Conservation (phyloP, 2,888 invertebrate genomes). For the Cerceris rybyensis region DNA sequence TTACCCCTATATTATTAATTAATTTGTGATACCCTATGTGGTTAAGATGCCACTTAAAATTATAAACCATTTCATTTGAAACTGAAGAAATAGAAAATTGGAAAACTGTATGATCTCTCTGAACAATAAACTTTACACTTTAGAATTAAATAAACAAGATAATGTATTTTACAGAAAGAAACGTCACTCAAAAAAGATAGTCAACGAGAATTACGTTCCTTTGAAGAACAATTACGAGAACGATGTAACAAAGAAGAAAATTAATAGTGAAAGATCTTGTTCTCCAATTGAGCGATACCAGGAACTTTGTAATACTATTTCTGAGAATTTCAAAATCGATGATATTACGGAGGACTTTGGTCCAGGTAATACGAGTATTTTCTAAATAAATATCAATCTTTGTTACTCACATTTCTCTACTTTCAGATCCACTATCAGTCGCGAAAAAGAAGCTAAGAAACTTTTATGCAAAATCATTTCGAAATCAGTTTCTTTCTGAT, state of each 20-base stretch:
- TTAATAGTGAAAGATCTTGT: not conserved
- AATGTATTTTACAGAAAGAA: slow-evolving; percentile 10
- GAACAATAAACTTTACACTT: no score
- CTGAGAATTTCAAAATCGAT: slow-evolving; percentile 20
- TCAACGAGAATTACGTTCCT: not conserved
- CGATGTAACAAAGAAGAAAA: not conserved
- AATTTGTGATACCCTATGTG: not conserved
- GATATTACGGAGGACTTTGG: not conserved
- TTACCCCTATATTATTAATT: no score
- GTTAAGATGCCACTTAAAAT: not conserved
- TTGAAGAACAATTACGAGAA: not conserved
- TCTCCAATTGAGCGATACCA: slow-evolving; percentile 21
- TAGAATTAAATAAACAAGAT: not conserved
- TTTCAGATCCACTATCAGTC: slow-evolving; percentile 20
- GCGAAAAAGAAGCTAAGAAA: slow-evolving; percentile 32
- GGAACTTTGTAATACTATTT: slow-evolving; percentile 3
- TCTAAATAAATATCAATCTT: not conserved
- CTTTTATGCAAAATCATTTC: slow-evolving; percentile 31
- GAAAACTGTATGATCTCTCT: not conserved
- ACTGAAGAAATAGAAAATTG: not conserved
- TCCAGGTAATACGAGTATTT: not conserved
- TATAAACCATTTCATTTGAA: not conserved
- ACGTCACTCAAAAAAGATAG: not conserved
- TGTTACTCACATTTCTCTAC: not conserved
- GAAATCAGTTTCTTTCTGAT: slow-evolving; percentile 9